Conservation (phyloP, 2,888 invertebrate genomes). For the Tiliacea aurago region DNA sequence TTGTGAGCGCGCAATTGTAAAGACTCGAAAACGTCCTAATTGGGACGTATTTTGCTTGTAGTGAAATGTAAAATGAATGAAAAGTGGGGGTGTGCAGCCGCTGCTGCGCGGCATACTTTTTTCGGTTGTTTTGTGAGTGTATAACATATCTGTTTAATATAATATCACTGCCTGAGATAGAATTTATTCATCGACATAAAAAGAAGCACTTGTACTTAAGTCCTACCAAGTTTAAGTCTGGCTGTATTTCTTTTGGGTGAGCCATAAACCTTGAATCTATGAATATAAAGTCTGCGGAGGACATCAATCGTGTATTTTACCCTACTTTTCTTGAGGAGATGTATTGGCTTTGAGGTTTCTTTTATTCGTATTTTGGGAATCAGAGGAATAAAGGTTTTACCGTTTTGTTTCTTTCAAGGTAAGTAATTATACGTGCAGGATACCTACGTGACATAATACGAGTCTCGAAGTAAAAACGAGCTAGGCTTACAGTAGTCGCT, state of each 20-base stretch:
- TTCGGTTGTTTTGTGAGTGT: no score
- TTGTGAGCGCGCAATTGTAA: no score
- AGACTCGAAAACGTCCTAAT: no score
- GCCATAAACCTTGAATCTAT: slow-evolving; percentile 55
- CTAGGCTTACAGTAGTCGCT: no score
- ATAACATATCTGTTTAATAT: no score
- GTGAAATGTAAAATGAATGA: no score
- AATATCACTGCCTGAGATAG: neutral
- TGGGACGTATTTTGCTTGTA: no score
- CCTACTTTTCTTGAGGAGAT: slow-evolving; percentile 35
- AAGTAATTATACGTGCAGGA: neutral
- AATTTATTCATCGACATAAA: slow-evolving; percentile 12
- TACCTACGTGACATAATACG: neutral
- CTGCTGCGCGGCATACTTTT: no score
- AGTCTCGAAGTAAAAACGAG: no score
- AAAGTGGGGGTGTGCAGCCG: no score
- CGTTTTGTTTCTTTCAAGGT: neutral
- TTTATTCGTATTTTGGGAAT: slow-evolving; percentile 35
- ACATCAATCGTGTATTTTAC: slow-evolving; percentile 50
- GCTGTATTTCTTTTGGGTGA: slow-evolving; percentile 42
- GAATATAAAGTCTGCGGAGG: slow-evolving; percentile 46
- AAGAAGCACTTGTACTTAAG: slow-evolving; percentile 19
- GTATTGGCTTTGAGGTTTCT: slow-evolving; percentile 42
- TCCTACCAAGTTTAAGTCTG: slow-evolving; percentile 21
- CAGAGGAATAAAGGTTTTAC: slow-evolving; percentile 1